Conservation (phyloP, 2,113 vertebrate genomes). For the Daubentonia madagascariensis region DNA sequence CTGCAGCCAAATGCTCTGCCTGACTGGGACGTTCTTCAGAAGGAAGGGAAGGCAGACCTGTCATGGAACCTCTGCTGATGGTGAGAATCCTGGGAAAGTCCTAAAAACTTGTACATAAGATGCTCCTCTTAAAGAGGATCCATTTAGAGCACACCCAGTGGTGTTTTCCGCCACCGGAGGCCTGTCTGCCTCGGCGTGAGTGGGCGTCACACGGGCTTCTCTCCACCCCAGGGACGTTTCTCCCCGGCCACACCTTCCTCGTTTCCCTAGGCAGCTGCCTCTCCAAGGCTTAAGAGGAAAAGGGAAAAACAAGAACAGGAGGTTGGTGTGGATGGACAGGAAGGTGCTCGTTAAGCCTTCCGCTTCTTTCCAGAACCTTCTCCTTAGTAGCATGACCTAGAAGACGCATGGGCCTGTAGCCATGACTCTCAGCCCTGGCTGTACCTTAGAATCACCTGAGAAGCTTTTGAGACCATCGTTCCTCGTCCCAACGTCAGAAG, state of each 20-base stretch:
- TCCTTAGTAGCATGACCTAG: accelerated
- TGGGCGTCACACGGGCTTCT: neutral
- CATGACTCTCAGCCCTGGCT: accelerated
- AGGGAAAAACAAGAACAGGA: neutral
- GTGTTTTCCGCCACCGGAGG: accelerated
- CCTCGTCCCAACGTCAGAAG: neutral
- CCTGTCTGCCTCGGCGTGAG: accelerated
- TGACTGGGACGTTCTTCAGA: neutral
- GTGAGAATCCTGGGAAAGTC: neutral
- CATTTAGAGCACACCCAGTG: accelerated
- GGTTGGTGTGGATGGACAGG: neutral
- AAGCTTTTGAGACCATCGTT: too few relatives aligned
- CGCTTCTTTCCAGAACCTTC: neutral
- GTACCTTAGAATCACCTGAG: accelerated
- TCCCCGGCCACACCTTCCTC: neutral
- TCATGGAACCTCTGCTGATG: accelerated
- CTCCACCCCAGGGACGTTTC: accelerated
- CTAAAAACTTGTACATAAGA: accelerated
- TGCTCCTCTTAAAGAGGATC: too few relatives aligned
- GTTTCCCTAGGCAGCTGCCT: neutral
- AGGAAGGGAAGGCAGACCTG: neutral
- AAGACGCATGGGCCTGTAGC: accelerated
- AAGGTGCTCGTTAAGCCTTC: too few relatives aligned
- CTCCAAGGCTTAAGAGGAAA: too few relatives aligned
- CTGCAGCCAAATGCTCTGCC: accelerated